Evolutionary conservation across 1,140 invertebrate genomes (phyloP).

Genomic region (Ceratina australensis): DNA sequence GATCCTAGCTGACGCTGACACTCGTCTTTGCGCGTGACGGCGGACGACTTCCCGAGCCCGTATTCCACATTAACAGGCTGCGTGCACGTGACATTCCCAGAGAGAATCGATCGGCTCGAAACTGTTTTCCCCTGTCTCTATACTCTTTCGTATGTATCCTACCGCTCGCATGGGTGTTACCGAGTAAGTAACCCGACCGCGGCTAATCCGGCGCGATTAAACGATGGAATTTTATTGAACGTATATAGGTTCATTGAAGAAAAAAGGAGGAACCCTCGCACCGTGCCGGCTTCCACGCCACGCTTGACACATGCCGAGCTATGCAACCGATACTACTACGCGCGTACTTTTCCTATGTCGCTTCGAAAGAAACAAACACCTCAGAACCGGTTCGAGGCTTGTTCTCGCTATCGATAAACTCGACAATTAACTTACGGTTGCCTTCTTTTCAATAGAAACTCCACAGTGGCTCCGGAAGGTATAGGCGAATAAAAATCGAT

Average conservation of each 20-base stretch:
- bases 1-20: background rate
- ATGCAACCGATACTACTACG: background rate
- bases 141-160: background rate
- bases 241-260: too few species aligned
- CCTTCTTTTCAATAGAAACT: too few species aligned
- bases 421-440: constrained; percentile 4
- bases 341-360: constrained; percentile 15
- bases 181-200: too few species aligned
- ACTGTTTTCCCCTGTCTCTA: background rate
- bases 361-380: constrained; percentile 25
- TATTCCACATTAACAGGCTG: background rate
- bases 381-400: constrained; percentile 52
- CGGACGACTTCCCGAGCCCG: background rate
- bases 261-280: too few species aligned
- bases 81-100: constrained; percentile 46
- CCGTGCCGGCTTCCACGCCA: too few species aligned
- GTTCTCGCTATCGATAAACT: constrained; percentile 26
- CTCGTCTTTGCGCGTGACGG: constrained; percentile 14
- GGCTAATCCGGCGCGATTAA: too few species aligned
- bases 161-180: too few species aligned
- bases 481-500: too few species aligned
- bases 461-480: too few species aligned
- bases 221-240: too few species aligned
- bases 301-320: too few species aligned
- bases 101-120: background rate